Evolutionary conservation across 2,113 vertebrate genomes (phyloP).

Genomic region (Oreochromis aureus): DNA sequence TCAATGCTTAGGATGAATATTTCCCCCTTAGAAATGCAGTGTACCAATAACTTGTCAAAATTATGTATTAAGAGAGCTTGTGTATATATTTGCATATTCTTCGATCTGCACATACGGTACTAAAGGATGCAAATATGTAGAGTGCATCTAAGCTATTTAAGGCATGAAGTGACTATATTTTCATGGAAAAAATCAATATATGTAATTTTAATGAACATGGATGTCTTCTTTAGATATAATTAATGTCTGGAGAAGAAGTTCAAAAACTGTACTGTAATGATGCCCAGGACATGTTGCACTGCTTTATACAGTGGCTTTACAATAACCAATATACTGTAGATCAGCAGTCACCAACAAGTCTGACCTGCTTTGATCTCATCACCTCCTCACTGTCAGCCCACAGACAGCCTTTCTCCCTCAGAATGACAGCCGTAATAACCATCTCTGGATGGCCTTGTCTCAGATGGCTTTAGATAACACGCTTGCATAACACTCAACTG

Average conservation of each 20-base stretch:
- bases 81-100: background rate
- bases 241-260: background rate
- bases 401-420: slow-evolving; percentile 34
- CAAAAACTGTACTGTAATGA: background rate
- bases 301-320: background rate
- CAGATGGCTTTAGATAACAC: slow-evolving; percentile 54
- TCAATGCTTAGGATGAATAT: background rate
- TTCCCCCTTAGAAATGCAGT: background rate
- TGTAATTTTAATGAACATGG: background rate
- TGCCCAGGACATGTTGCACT: background rate
- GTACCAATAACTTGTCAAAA: background rate
- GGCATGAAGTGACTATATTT: background rate
- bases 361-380: slow-evolving; percentile 44
- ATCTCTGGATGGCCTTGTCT: slow-evolving; percentile 41
- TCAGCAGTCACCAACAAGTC: slow-evolving; percentile 16
- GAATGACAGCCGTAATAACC: slow-evolving; percentile 43
- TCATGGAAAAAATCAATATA: background rate
- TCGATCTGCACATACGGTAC: background rate
- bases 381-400: slow-evolving; percentile 20
- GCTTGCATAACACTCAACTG: slow-evolving; percentile 52
- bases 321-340: background rate
- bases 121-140: background rate
- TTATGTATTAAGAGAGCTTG: background rate
- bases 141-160: background rate
- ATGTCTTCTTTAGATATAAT: background rate